Evolutionary conservation across 2,113 vertebrate species (phyloP).

Genomic region (Euleptes europaea): DNA sequence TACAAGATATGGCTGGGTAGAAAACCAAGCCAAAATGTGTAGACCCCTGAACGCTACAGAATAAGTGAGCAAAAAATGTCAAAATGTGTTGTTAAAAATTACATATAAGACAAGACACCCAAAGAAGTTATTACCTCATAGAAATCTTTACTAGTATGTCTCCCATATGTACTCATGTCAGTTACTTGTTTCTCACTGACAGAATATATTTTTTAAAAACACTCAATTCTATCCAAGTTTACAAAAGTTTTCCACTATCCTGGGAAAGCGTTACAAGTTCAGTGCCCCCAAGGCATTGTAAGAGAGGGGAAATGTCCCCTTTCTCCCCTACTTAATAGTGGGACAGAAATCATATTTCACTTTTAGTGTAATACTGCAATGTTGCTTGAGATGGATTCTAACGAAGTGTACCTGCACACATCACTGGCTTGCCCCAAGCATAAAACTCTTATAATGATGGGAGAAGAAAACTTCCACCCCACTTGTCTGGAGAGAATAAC

Average conservation of each 20-base stretch:
- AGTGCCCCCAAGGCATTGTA: too few relatives aligned
- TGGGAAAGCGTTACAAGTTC: too few relatives aligned
- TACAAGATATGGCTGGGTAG: too few relatives aligned
- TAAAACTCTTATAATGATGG: background rate
- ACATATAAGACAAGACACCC: background rate
- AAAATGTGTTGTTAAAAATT: background rate
- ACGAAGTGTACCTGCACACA: background rate
- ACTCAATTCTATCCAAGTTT: background rate
- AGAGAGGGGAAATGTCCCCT: too few relatives aligned
- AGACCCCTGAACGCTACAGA: background rate
- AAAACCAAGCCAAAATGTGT: too few relatives aligned
- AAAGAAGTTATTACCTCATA: background rate
- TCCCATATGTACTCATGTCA: background rate
- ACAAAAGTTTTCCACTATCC: background rate
- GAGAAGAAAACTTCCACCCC: rapidly evolving
- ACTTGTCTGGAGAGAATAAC: background rate
- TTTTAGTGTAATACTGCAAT: background rate
- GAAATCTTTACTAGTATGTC: background rate
- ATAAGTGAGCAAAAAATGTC: background rate
- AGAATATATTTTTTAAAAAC: background rate
- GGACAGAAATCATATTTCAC: background rate
- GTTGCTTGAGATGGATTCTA: rapidly evolving
- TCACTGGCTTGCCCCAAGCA: background rate
- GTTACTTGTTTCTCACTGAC: background rate
- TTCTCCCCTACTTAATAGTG: too few relatives aligned